Conservation (phyloP, 2,888 invertebrate species). For the Scaptomyza flava region DNA sequence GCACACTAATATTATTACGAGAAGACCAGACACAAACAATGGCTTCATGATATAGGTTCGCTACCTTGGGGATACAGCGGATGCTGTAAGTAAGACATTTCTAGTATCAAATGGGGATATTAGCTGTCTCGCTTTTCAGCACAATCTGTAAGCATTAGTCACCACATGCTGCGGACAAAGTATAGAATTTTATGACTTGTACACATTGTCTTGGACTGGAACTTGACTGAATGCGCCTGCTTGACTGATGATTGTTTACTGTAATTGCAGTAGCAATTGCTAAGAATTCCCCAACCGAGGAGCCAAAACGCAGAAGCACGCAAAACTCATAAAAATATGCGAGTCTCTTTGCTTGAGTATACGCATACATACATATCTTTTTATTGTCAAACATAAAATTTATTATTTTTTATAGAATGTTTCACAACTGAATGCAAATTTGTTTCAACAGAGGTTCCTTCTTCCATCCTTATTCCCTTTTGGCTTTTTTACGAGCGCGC, state of each 20-base stretch:
- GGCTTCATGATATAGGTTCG: background rate
- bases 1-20: constrained; percentile 45
- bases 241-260: constrained; percentile 68
- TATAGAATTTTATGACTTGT: constrained; percentile 46
- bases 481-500: constrained; percentile 49
- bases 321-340: constrained; percentile 74
- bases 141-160: constrained; percentile 46
- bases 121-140: constrained; percentile 19
- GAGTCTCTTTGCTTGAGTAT: constrained; percentile 29
- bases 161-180: constrained; percentile 42
- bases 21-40: constrained; percentile 5
- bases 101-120: constrained; percentile 9
- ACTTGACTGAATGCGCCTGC: constrained; percentile 10
- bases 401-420: constrained; percentile 80
- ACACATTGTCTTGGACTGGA: constrained; percentile 51
- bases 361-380: constrained; percentile 31
- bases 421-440: constrained; percentile 80
- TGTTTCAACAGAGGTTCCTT: constrained; percentile 37
- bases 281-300: constrained; percentile 29
- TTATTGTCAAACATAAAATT: constrained; percentile 79
- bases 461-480: constrained; percentile 23
- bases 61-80: constrained; percentile 29
- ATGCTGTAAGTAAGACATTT: constrained; percentile 8
- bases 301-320: constrained; percentile 49
- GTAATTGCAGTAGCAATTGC: constrained; percentile 75